A percentile compares a stretch with the other conserved stretches of the same genome.
These are phyloP conservation scores for Brachystomella parvula DNA, from an alignment of 1,140 invertebrate species.

Conservation along the genomic window DNA sequence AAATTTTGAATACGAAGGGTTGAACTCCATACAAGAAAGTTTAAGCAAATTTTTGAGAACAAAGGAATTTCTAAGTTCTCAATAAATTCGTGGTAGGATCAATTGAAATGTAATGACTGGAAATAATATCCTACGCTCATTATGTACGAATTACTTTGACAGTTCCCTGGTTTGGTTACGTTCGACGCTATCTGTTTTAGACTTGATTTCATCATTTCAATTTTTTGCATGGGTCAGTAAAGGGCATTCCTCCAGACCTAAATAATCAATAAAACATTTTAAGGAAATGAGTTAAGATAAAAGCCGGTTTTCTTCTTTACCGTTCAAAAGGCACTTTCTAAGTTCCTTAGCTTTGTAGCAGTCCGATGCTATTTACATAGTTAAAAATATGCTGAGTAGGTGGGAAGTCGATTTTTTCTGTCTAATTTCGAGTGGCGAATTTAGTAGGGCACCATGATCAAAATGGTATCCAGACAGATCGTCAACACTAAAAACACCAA, in stretches of 20 bases:
- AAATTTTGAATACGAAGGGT: too few species aligned
- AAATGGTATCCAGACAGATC: constrained; percentile 51
- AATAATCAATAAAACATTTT: constrained; percentile 39
- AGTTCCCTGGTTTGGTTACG: constrained; percentile 63
- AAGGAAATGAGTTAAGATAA: constrained; percentile 20
- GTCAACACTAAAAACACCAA: too few species aligned
- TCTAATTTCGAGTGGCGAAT: constrained; percentile 42
- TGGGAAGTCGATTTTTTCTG: constrained; percentile 50
- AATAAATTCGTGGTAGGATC: constrained; percentile 62
- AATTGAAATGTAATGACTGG: constrained; percentile 75
- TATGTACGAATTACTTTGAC: not conserved
- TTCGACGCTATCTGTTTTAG: constrained; percentile 70
- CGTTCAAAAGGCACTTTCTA: constrained; percentile 55
- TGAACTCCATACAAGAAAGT: too few species aligned
- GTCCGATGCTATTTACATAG: constrained; percentile 59
- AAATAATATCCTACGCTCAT: too few species aligned
- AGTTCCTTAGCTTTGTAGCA: constrained; percentile 66
- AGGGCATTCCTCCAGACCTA: constrained; percentile 56
- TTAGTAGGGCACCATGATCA: constrained; percentile 47
- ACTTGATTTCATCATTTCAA: constrained; percentile 56
- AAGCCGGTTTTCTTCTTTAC: constrained; percentile 41
- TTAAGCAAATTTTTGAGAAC: too few species aligned
- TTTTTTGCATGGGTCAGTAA: constrained; percentile 53
- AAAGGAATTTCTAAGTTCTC: too few species aligned
- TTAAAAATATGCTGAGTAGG: constrained; percentile 47